Percentiles rank a stretch among this genome's conserved stretches.
Evolutionary conservation across 2,888 invertebrate genomes (phyloP).

Genomic region (Rhamphomyia laevipes): DNA sequence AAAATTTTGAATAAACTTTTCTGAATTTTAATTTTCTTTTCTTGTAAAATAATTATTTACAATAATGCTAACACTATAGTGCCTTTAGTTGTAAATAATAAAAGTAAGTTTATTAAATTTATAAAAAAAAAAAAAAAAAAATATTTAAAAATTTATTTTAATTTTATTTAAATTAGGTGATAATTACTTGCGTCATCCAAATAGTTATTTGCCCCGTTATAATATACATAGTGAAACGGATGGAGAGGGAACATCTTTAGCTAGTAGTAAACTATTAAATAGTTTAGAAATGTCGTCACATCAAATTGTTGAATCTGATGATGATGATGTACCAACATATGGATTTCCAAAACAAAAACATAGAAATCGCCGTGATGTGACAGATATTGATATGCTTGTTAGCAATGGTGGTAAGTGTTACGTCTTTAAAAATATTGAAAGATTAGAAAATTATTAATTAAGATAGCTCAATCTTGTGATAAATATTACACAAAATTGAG

Average conservation of each 20-base stretch:
- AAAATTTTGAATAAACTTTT: neutral
- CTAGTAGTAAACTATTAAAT: conserved; percentile 19
- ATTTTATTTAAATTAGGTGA: conserved; percentile 39
- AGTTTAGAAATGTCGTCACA: conserved; percentile 16
- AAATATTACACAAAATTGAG: too few species aligned
- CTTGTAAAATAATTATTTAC: conserved; percentile 8
- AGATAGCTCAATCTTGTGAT: too few species aligned
- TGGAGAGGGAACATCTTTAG: conserved; percentile 38
- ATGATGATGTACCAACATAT: conserved; percentile 36
- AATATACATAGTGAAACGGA: conserved; percentile 56
- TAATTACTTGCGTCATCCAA: conserved; percentile 70
- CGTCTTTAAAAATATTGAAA: neutral
- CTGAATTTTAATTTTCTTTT: neutral
- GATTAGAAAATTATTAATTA: too few species aligned
- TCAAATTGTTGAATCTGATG: conserved; percentile 34
- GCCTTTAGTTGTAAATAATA: conserved; percentile 47
- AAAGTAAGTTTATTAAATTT: conserved; percentile 19
- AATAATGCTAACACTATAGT: conserved; percentile 33
- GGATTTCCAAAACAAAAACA: conserved; percentile 34
- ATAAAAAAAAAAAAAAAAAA: too few species aligned
- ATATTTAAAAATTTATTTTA: neutral
- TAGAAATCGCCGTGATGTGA: conserved; percentile 34
- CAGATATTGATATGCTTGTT: conserved; percentile 18
- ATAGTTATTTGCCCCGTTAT: conserved; percentile 65
- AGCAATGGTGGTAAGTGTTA: conserved; percentile 18